Evolutionary conservation across 2,888 invertebrate species (phyloP), one percentile per base, ranked within the genome.

Genomic region (Tricholauxania praeusta): DNA sequence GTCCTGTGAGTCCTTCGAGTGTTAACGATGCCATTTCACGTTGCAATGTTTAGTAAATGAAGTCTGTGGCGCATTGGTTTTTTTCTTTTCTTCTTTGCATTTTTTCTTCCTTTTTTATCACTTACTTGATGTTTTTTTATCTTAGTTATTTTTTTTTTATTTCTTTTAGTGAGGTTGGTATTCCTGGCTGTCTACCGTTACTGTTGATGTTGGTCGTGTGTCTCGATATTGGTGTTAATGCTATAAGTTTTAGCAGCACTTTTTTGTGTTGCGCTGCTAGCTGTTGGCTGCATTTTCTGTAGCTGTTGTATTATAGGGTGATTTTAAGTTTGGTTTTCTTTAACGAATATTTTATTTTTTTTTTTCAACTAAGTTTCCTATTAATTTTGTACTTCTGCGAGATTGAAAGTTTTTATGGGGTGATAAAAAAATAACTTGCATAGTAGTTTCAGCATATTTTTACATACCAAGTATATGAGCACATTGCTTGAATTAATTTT

Each of bases 31-130:
- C 22, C 28, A 22, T 28, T 19, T 14, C 15, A 17, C 10, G 28
- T 57, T 57, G 57, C 57, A 57, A 57, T 57, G 22, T 57, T 57
- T 10, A 57, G 28, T 28, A 22, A 57, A 57, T 22, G n/a, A 57
- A 22, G 22, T 57, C 14, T 57, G 12, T 15, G 22, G 19, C 2
- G 22, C 57, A 22, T 28, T 57, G 28, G 28, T 28, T 22, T n/a
- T 63, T 63, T 63, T 39, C 15, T 39, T 62, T 39, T 19, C n/a
- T 12, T 15, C 47, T 32, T 0, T 3, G 15, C 17, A 14, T 32
- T 32, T 32, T 62, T 32, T 62, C 32, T 12, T 32, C 14, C 47
- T 12, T 63, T 12, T 63, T 48, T 47, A 19, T 47, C 32, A 47
- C 14, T 17, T 48, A 14, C n/a, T 63, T 48, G 39, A 17, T 63